These are phyloP conservation scores for Diogma glabrata DNA, from an alignment of 2,888 invertebrate genomes.

Conservation along the genomic window DNA sequence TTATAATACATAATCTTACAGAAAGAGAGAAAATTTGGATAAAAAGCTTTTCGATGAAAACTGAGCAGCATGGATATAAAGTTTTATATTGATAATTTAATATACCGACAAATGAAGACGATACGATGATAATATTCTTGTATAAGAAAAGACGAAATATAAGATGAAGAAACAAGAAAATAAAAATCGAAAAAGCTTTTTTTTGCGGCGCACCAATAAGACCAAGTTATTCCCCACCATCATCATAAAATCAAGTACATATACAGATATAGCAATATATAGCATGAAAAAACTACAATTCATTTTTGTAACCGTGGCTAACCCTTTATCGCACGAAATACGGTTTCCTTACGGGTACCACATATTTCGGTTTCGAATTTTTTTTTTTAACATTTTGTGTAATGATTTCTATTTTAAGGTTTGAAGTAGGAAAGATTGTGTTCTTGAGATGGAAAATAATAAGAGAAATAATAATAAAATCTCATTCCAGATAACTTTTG, in stretches of 20 bases:
- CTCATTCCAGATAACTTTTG: no score
- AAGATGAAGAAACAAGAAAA: slow-evolving; percentile 17
- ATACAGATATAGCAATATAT: background rate
- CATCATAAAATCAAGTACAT: slow-evolving; percentile 7
- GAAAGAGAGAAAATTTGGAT: no score
- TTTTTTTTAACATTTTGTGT: no score
- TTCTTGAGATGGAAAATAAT: no score
- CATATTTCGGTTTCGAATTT: slow-evolving; percentile 36
- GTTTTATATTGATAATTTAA: no score
- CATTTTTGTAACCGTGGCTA: slow-evolving; percentile 35
- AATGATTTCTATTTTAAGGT: no score
- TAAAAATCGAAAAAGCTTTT: slow-evolving; percentile 33
- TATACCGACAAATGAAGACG: no score
- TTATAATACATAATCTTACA: no score
- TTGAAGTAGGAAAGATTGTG: no score
- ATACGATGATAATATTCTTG: slow-evolving; percentile 2
- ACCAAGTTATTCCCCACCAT: slow-evolving; percentile 37
- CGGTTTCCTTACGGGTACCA: slow-evolving; percentile 40
- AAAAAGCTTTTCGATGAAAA: no score
- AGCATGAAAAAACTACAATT: background rate
- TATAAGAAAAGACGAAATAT: slow-evolving; percentile 1
- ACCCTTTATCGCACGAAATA: slow-evolving; percentile 38
- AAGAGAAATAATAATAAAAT: no score
- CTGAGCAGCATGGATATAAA: no score
- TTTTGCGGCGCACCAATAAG: slow-evolving; percentile 39